phyloP scores from a whole-genome alignment of 2,113 vertebrate species.

The Struthidea cinerea region DNA sequence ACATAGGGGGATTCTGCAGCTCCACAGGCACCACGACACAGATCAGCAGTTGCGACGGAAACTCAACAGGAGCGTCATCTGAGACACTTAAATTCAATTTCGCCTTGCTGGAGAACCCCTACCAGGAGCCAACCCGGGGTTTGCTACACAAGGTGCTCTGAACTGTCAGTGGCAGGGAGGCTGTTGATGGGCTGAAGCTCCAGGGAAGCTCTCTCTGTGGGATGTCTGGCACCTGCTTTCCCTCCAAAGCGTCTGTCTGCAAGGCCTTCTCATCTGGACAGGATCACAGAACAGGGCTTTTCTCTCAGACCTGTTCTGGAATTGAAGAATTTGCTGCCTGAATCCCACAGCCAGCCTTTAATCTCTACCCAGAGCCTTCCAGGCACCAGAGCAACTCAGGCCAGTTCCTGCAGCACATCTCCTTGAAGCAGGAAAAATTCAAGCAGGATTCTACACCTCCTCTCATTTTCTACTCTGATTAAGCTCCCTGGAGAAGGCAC shows the following conservation, averaged over 20 bases:
- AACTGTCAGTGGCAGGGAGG: accelerated
- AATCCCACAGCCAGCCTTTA: neutral
- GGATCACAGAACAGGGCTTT: neutral
- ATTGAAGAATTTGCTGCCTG: neutral
- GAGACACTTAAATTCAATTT: neutral
- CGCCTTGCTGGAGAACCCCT: neutral
- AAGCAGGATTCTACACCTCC: neutral
- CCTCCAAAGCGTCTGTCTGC: neutral
- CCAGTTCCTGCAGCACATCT: neutral
- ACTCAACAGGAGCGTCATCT: accelerated
- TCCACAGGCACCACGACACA: neutral
- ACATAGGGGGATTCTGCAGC: neutral
- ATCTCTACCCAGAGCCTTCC: neutral
- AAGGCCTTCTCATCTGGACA: neutral
- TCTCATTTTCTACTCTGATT: neutral
- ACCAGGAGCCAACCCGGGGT: accelerated
- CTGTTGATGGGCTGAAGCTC: neutral
- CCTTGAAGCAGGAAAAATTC: neutral
- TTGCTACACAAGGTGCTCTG: neutral
- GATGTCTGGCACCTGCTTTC: neutral
- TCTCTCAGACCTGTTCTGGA: neutral
- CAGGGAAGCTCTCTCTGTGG: neutral
- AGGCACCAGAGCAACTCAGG: neutral
- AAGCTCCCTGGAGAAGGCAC: neutral
- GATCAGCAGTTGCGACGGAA: accelerated